A percentile compares a stretch with the other conserved stretches of the same genome.
phyloP scores from a whole-genome alignment of 2,888 invertebrate genomes.

The Hemaris fuciformis region DNA sequence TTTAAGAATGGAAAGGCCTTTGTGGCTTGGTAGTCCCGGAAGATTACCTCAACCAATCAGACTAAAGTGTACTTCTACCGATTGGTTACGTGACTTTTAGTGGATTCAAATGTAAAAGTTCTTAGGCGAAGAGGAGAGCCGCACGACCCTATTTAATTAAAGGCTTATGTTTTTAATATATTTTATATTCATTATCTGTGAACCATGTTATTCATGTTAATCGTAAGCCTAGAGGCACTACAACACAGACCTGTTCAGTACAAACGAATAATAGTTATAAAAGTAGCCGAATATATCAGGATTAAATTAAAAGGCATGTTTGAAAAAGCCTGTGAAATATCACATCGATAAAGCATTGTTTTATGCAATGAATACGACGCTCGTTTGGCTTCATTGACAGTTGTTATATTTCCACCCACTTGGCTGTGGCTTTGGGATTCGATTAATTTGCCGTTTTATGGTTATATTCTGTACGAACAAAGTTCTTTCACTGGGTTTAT shows the following conservation, averaged over 20 bases:
- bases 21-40: no score
- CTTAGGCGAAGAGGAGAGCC: no score
- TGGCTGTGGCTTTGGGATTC: conserved; percentile 19
- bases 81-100: no score
- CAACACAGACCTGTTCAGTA: conserved; percentile 16
- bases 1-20: no score
- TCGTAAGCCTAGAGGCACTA: no score
- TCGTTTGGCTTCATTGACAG: conserved; percentile 28
- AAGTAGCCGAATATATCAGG: conserved; percentile 27
- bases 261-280: conserved; percentile 35
- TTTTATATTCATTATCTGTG: no score
- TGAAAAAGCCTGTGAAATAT: conserved; percentile 25
- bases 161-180: no score
- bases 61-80: no score
- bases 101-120: no score
- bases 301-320: conserved; percentile 22
- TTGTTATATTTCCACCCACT: conserved; percentile 25
- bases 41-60: no score
- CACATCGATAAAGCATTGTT: conserved; percentile 27
- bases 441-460: conserved; percentile 27
- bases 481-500: not conserved
- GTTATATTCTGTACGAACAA: not conserved
- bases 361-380: conserved; percentile 25
- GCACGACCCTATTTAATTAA: no score
- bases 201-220: no score